Base-by-base conservation (phyloP, 2,888 invertebrate species). In the Erebia palarica region DNA sequence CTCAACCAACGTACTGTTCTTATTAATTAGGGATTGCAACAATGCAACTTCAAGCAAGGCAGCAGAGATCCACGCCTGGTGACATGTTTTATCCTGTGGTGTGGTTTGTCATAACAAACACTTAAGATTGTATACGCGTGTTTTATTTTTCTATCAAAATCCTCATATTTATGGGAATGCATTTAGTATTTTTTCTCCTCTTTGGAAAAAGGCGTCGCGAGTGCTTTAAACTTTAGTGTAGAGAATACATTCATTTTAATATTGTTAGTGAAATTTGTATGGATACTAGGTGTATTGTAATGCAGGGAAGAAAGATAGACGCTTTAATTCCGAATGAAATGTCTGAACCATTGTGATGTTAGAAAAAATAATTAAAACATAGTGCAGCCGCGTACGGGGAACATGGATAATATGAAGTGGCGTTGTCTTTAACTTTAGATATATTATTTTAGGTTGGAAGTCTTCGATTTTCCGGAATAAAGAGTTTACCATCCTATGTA, bases 191-290 rank as follows among this genome's bases (percentile, higher is more conserved):
- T 68, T 69, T 55, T 44, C 47, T n/a, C 61, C 59, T 60, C 60
- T 57, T 67, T 16, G 60, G 65, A 61, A 71, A 61, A 71, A 71
- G 61, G 51, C 49, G 65, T 55, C 64, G 49, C 18, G 69, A 68
- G 57, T 59, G 59, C 27, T 64, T 49, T 58, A 27, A 53, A 60
- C 53, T 61, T 61, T 53, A 36, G 61, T 61, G 65, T 66, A 18
- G 27, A 58, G 42, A 58, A 47, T 14, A 49, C 64, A 65, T 70
- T 73, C 60, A 53, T 67, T 65, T 73, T 70, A 60, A 70, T 73
- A 55, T 68, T 65, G 59, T 71, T 70, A 65, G 60, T 65, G 59
- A 49, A 58, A 65, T 61, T 18, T 70, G 11, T 66, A 66, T 66
- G 57, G 57, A 55, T 57, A 57, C 66, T 55, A 58, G 57, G 57